Evolutionary conservation across 2,113 vertebrate genomes (phyloP).

Genomic region (Pipa parva): DNA sequence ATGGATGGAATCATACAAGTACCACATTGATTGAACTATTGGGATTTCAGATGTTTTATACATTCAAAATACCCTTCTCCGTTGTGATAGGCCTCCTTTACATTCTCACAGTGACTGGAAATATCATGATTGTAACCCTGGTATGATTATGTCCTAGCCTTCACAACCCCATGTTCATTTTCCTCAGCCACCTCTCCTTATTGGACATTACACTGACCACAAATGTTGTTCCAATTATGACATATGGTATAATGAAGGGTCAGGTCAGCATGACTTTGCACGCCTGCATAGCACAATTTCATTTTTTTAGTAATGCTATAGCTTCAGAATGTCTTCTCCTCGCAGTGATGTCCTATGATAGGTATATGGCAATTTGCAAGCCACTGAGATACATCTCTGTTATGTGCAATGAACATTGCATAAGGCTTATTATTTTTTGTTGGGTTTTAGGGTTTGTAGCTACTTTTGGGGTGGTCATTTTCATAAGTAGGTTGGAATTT

Average conservation of each 20-base stretch:
- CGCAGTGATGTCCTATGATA: constrained; percentile 24
- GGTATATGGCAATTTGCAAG: constrained; percentile 14
- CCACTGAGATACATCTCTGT: neutral
- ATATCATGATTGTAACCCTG: constrained; percentile 1
- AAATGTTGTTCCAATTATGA: constrained; percentile 31
- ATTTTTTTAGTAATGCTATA: neutral
- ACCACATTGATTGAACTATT: neutral
- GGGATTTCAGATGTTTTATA: neutral
- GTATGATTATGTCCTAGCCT: neutral
- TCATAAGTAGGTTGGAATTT: constrained; percentile 1
- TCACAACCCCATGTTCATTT: constrained; percentile 39
- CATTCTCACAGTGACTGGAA: neutral
- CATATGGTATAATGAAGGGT: constrained; percentile 17
- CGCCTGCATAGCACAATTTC: constrained; percentile 3
- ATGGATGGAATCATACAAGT: neutral
- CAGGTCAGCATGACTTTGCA: constrained; percentile 20
- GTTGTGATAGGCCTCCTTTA: neutral
- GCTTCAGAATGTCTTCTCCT: constrained; percentile 15
- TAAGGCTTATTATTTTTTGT: neutral
- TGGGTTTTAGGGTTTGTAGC: constrained; percentile 3
- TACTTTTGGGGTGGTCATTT: neutral
- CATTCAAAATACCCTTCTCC: neutral
- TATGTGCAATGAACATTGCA: neutral
- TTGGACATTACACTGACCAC: constrained; percentile 44
- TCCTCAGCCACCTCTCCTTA: constrained; percentile 47